Percentiles rank a stretch among this genome's conserved stretches.
These are phyloP conservation scores for Nomada ferruginata DNA, from an alignment of 2,888 invertebrate species.

Conservation along the genomic window DNA sequence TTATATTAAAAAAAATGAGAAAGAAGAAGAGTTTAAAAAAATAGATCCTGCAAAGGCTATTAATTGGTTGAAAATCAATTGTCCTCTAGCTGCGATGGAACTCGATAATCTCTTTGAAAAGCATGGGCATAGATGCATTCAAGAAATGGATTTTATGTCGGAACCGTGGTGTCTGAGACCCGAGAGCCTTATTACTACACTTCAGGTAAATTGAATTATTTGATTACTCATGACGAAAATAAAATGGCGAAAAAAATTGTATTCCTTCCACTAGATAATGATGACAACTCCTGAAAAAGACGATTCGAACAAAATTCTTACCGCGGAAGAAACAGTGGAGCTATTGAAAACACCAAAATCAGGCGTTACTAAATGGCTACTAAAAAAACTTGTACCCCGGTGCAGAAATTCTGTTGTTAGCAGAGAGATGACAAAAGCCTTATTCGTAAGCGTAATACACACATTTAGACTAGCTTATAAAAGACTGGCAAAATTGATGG, in stretches of 20 bases:
- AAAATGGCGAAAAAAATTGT: background rate
- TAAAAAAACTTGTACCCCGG: conserved; percentile 87
- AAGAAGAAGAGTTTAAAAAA: conserved; percentile 85
- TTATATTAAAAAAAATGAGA: conserved; percentile 84
- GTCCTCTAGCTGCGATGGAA: conserved; percentile 84
- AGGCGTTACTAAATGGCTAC: conserved; percentile 84
- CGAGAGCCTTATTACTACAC: conserved; percentile 86
- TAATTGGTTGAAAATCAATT: conserved; percentile 87
- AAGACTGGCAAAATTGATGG: conserved; percentile 86
- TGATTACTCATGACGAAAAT: background rate
- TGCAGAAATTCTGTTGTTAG: conserved; percentile 87
- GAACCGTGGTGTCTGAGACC: conserved; percentile 89
- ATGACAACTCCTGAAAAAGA: conserved; percentile 4
- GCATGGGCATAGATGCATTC: conserved; percentile 90
- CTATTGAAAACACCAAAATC: conserved; percentile 85
- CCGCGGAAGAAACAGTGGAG: conserved; percentile 85
- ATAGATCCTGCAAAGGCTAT: conserved; percentile 85
- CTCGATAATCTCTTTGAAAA: conserved; percentile 87
- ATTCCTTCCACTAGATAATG: conserved; percentile 53
- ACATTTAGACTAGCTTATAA: conserved; percentile 87
- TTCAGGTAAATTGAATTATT: conserved; percentile 85
- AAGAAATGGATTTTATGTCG: conserved; percentile 89
- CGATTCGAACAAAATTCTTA: conserved; percentile 63
- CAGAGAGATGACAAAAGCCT: conserved; percentile 89
- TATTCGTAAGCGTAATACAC: conserved; percentile 85